Conservation (phyloP, 2,113 vertebrate species). For the Cyanoderma ruficeps region DNA sequence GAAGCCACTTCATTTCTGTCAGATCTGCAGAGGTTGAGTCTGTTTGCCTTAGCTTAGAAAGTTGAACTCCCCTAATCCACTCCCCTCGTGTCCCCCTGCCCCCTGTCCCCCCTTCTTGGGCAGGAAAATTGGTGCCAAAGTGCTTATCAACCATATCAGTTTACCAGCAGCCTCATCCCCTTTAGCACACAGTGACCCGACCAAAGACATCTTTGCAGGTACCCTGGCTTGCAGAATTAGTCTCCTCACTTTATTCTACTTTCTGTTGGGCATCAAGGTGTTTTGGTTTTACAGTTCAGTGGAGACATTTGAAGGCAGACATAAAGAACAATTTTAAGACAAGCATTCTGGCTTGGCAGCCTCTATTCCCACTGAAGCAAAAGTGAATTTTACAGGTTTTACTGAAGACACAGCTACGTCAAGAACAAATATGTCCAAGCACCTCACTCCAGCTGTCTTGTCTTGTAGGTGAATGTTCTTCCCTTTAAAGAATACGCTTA, state of each 20-base stretch:
- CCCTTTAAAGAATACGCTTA: constrained; percentile 22
- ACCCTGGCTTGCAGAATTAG: background rate
- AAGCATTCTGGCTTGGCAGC: constrained; percentile 21
- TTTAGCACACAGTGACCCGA: background rate
- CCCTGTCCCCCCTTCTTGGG: background rate
- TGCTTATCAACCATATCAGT: background rate
- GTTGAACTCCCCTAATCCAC: background rate
- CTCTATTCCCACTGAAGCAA: constrained; percentile 17
- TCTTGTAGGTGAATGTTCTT: constrained; percentile 28
- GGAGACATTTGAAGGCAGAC: background rate
- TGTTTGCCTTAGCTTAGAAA: background rate
- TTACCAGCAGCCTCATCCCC: background rate
- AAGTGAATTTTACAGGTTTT: constrained; percentile 40
- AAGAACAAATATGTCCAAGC: background rate
- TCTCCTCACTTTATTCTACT: background rate
- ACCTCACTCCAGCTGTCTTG: constrained; percentile 23
- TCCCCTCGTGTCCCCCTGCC: accelerated
- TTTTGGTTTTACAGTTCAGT: background rate
- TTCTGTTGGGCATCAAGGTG: background rate
- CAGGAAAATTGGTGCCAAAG: background rate
- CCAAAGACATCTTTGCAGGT: background rate
- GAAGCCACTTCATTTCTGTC: background rate
- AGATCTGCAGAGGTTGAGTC: background rate
- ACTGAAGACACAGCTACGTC: background rate
- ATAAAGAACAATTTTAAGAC: constrained; percentile 9